Evolutionary conservation across 2,888 invertebrate genomes (phyloP), one percentile per base, ranked within the genome.

Genomic region (Cynaeus angustus): DNA sequence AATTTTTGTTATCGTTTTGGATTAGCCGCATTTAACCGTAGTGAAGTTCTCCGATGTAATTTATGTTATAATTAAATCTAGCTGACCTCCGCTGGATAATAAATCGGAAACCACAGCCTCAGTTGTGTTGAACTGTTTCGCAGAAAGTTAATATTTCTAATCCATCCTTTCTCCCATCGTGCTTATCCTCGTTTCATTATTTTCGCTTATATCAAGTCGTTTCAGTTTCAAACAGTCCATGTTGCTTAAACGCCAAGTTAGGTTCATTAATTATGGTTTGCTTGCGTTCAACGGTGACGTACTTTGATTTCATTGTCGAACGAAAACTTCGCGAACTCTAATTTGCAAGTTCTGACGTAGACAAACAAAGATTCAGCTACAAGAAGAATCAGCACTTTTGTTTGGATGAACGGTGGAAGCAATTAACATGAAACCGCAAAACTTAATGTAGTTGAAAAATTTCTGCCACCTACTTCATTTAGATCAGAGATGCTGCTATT

Each of bases 251-350:
- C 56, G 68, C 52, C 50, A 48, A 70, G 33, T 70, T 55, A 66
- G 66, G 16, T 46, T 70, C 66, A 70, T 70, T 70, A 70, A 70
- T 70, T 70, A 70, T 61, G 61, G 66, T 66, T 70, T 65, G 64
- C 56, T 69, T 53, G 30, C 58, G 58, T 69, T 65, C 58, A 13
- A 38, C 50, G 58, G 48, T 67, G 62, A 68, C 52, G 56, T 66
- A 69, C 58, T 69, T 65, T 70, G 66, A 66, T 70, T 66, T 55
- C 53, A 66, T 70, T 66, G 53, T 70, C 61, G 53, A 62, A 58
- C 41, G 50, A 64, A 68, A 68, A 70, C 66, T 70, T 66, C 33
- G 37, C 48, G 38, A 70, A 70, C 66, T 66, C 68, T 64, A 68
- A 68, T 68, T 68, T 68, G 68, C 53, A 68, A 68, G 64, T 64